phyloP scores from a whole-genome alignment of 2,113 vertebrate genomes.

The Heterocephalus glaber region DNA sequence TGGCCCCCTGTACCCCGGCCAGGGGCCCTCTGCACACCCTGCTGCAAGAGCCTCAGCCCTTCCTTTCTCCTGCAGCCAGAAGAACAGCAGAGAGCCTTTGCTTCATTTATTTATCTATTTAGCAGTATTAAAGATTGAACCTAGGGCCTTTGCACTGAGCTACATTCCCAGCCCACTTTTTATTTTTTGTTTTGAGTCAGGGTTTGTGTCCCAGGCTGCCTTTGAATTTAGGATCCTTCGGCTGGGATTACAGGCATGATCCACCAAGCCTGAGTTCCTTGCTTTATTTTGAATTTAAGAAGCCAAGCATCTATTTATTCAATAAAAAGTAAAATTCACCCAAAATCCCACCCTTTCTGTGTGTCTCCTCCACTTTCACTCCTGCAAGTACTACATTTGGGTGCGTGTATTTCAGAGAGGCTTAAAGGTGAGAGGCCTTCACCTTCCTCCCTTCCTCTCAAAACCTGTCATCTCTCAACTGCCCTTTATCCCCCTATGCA shows the following conservation, averaged over 20 bases:
- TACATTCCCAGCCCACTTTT: background rate
- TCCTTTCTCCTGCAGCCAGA: background rate
- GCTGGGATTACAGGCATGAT: background rate
- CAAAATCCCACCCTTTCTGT: background rate
- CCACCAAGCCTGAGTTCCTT: background rate
- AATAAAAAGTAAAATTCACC: background rate
- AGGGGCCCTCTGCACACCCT: background rate
- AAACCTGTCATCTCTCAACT: background rate
- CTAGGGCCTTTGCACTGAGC: background rate
- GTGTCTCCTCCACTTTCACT: background rate
- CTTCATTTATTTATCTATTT: background rate
- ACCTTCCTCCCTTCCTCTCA: background rate
- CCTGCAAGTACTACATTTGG: background rate
- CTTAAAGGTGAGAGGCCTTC: background rate
- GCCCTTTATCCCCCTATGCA: too few relatives aligned
- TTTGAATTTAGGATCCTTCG: background rate
- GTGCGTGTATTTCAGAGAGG: background rate
- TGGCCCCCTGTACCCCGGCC: background rate
- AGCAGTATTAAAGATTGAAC: background rate
- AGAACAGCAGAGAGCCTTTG: background rate
- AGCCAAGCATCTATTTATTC: background rate
- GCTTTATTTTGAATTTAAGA: background rate
- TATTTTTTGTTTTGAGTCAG: background rate
- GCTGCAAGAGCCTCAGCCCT: background rate
- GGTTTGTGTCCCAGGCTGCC: background rate